A percentile compares a stretch with the other conserved stretches of the same genome.
phyloP scores from a whole-genome alignment of 1,140 invertebrate genomes.

The Globodera ellingtonae region DNA sequence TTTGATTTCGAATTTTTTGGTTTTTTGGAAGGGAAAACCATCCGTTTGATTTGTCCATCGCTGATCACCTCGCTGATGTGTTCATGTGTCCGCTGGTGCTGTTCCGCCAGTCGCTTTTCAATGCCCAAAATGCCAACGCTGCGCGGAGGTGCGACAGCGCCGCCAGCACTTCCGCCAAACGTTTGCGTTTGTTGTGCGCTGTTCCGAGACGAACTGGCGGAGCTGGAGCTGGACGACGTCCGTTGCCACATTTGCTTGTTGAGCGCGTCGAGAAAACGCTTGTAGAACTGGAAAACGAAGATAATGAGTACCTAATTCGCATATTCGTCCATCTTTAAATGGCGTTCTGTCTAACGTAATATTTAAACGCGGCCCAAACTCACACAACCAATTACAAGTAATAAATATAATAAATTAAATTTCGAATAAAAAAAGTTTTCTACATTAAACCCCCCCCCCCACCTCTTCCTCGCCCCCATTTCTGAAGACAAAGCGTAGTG shows the following conservation, averaged over 20 bases:
- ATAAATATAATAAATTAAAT: not conserved
- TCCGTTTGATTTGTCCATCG: not conserved
- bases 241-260: conserved; percentile 67
- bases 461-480: conserved; percentile 65
- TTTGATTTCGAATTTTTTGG: not conserved
- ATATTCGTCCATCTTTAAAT: too few species aligned
- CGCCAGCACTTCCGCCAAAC: not conserved
- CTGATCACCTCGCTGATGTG: conserved; percentile 73
- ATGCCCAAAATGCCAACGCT: conserved; percentile 88
- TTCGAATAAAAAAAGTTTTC: too few species aligned
- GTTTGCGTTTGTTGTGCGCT: conserved; percentile 21
- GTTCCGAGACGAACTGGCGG: conserved; percentile 56
- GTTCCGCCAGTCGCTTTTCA: conserved; percentile 85
- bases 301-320: conserved; percentile 9
- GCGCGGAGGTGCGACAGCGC: conserved; percentile 26
- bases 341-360: too few species aligned
- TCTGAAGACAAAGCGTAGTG: conserved; percentile 55
- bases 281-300: conserved; percentile 69
- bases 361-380: too few species aligned
- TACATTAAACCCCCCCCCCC: conserved; percentile 26
- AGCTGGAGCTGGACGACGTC: conserved; percentile 55
- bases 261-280: conserved; percentile 66
- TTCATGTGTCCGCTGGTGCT: conserved; percentile 84
- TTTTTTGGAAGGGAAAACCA: not conserved
- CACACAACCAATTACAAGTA: not conserved